A percentile compares a stretch with the other conserved stretches of the same genome.
Evolutionary conservation across 2,113 vertebrate genomes (phyloP).

Genomic region (Mus spicilegus): DNA sequence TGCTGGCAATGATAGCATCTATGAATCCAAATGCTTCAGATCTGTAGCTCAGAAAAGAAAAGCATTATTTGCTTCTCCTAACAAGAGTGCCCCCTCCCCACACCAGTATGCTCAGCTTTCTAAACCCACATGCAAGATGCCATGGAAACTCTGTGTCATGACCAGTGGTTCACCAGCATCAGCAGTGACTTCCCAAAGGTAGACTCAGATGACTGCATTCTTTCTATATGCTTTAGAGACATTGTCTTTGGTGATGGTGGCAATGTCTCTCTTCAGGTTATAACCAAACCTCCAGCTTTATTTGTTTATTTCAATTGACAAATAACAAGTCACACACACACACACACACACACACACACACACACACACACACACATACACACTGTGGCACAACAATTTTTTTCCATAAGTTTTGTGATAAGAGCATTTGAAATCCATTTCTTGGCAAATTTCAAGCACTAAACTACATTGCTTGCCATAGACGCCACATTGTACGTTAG

Average conservation of each 20-base stretch:
- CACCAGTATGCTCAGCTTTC: background rate
- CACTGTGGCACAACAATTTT: background rate
- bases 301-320: background rate
- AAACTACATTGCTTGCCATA: background rate
- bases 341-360: background rate
- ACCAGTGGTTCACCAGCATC: no score
- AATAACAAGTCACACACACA: background rate
- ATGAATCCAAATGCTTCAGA: background rate
- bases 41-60: background rate
- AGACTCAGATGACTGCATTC: background rate
- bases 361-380: background rate
- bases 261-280: background rate
- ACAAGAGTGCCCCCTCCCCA: background rate
- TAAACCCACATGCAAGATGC: background rate
- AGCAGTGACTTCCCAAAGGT: background rate
- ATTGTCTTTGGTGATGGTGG: background rate
- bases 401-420: no score
- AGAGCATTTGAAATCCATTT: background rate
- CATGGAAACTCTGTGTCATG: fast-evolving
- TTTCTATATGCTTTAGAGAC: background rate
- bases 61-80: background rate
- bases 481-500: background rate
- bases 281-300: background rate
- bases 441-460: background rate
- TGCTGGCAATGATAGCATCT: no score